These are phyloP conservation scores for Magallana gigas DNA, from an alignment of 1,140 invertebrate species.

Conservation along the genomic window DNA sequence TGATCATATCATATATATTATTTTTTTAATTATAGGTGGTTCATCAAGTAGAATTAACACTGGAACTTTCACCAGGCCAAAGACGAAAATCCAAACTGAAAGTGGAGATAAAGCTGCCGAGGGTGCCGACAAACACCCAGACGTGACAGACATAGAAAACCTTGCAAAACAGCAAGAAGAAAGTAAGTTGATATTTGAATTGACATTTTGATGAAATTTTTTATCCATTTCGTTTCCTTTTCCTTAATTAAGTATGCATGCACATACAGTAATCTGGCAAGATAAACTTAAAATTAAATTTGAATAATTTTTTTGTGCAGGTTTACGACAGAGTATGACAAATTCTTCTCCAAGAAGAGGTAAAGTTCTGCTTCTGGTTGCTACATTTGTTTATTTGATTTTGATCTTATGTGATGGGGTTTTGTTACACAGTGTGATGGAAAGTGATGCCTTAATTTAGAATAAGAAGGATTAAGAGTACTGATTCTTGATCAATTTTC, in stretches of 20 bases:
- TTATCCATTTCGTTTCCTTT: too few relatives aligned
- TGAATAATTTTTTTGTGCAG: conserved; percentile 57
- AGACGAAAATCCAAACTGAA: conserved; percentile 63
- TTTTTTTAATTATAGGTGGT: neutral
- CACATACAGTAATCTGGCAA: too few relatives aligned
- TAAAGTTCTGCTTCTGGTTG: conserved; percentile 42
- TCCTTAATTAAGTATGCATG: neutral
- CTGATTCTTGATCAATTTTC: too few relatives aligned
- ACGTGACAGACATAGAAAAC: conserved; percentile 70
- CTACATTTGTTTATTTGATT: too few relatives aligned
- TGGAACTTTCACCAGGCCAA: conserved; percentile 77
- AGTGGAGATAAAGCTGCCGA: conserved; percentile 40
- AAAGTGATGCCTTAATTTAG: too few relatives aligned
- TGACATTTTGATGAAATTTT: too few relatives aligned
- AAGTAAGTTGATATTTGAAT: conserved; percentile 63
- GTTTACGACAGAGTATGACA: conserved; percentile 73
- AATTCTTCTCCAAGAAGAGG: conserved; percentile 69
- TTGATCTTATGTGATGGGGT: too few relatives aligned
- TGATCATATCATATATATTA: too few relatives aligned
- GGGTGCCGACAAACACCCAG: conserved; percentile 49
- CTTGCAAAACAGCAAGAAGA: conserved; percentile 75
- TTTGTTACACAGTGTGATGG: too few relatives aligned
- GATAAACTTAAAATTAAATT: neutral
- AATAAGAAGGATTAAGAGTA: too few relatives aligned
- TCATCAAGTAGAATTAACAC: conserved; percentile 69